These are phyloP conservation scores for Eublepharis macularius DNA, from an alignment of 2,113 vertebrate genomes.

Conservation along the genomic window DNA sequence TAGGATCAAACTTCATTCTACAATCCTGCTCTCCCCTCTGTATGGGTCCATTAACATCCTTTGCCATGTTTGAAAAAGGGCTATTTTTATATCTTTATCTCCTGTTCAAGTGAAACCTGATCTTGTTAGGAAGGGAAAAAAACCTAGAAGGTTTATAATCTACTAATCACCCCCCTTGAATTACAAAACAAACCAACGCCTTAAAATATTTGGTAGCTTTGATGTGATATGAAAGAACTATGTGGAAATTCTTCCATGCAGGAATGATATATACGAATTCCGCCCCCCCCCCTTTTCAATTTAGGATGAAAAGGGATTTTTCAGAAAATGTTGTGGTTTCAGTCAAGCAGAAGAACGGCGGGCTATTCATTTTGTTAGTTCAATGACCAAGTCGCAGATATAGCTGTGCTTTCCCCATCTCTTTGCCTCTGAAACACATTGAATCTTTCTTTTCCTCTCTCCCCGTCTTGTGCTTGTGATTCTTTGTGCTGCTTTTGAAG, in stretches of 20 bases:
- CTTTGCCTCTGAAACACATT: not conserved
- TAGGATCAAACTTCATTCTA: too few species aligned
- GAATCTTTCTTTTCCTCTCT: slow-evolving; percentile 28
- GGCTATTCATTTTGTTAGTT: slow-evolving; percentile 29
- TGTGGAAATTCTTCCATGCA: slow-evolving; percentile 53
- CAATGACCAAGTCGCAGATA: not conserved
- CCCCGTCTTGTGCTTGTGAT: not conserved
- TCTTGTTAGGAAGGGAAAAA: slow-evolving; percentile 1
- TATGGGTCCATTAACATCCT: too few species aligned
- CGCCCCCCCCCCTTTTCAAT: slow-evolving; percentile 52
- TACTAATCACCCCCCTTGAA: slow-evolving; percentile 11
- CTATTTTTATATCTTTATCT: slow-evolving; percentile 1
- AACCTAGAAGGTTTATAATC: not conserved
- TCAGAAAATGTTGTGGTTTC: slow-evolving; percentile 59
- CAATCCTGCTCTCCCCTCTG: too few species aligned
- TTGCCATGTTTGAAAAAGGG: too few species aligned
- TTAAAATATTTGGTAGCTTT: slow-evolving; percentile 56
- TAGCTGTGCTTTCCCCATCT: slow-evolving; percentile 9
- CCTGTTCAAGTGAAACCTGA: slow-evolving; percentile 40
- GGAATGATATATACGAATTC: slow-evolving; percentile 56
- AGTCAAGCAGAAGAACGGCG: slow-evolving; percentile 58
- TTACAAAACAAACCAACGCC: slow-evolving; percentile 10
- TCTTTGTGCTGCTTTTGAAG: not conserved
- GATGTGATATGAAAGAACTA: slow-evolving; percentile 47
- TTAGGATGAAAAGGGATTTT: slow-evolving; percentile 65